These are phyloP conservation scores for Ferrisia virgata DNA, from an alignment of 2,888 invertebrate species.

Conservation along the genomic window DNA sequence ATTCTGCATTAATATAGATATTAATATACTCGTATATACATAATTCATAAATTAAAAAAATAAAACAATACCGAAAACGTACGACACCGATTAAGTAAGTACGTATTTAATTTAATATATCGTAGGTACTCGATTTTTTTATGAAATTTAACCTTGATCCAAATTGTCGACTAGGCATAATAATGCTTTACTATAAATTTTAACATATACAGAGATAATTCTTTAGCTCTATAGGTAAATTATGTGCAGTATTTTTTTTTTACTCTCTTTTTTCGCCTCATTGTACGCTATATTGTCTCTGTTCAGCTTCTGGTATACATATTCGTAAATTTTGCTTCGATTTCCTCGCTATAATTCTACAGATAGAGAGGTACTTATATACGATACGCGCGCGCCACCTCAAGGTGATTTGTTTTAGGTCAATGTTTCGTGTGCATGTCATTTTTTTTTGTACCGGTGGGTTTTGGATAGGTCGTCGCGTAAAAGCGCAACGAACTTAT, in stretches of 20 bases:
- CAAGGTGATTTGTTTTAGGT: conserved; percentile 21
- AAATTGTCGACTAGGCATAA: conserved; percentile 21
- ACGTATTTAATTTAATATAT: not conserved
- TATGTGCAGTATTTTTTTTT: not conserved
- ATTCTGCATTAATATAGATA: not conserved
- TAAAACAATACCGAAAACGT: conserved; percentile 8
- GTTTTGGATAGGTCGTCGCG: not conserved
- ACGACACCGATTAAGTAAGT: not conserved
- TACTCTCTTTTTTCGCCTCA: not conserved
- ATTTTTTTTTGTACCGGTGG: not conserved
- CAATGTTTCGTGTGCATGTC: conserved; percentile 1
- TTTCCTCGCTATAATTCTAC: not conserved
- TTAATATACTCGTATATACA: too few relatives aligned
- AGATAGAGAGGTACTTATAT: too few relatives aligned
- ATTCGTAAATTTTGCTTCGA: not conserved
- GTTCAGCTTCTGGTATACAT: too few relatives aligned
- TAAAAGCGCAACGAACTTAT: conserved; percentile 1
- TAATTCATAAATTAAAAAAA: not conserved
- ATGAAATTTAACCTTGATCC: conserved; percentile 26
- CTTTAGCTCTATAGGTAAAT: not conserved
- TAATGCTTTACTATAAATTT: conserved; percentile 27
- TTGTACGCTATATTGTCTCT: not conserved
- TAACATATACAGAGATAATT: not conserved
- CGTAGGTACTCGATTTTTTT: not conserved
- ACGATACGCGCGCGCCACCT: not conserved